Percentiles rank a stretch among this genome's conserved stretches.
phyloP scores from a whole-genome alignment of 1,140 invertebrate species.

The Varroa destructor region DNA sequence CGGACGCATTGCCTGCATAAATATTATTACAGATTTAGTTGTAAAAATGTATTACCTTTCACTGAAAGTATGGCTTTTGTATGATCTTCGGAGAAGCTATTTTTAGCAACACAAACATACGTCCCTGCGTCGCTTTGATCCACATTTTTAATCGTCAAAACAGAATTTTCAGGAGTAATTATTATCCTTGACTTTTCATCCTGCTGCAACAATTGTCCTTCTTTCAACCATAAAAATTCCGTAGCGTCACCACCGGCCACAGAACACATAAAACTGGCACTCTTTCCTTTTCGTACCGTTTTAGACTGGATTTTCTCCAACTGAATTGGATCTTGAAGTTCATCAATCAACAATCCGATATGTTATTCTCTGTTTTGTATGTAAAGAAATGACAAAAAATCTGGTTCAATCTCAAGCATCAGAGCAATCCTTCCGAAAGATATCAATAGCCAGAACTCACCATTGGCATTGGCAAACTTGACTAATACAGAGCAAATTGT shows the following conservation, averaged over 20 bases:
- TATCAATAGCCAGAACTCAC: too few relatives aligned
- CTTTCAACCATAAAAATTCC: slow-evolving; percentile 8
- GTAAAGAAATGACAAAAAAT: too few relatives aligned
- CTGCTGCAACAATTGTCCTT: slow-evolving; percentile 3
- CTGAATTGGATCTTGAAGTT: slow-evolving; percentile 13
- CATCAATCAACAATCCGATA: too few relatives aligned
- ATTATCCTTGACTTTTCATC: background rate
- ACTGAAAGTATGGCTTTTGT: background rate
- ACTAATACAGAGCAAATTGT: too few relatives aligned
- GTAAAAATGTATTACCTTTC: background rate
- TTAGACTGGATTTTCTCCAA: slow-evolving; percentile 9
- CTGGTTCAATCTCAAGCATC: too few relatives aligned
- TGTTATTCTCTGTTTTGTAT: too few relatives aligned
- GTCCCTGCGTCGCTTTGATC: slow-evolving; percentile 3
- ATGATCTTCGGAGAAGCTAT: slow-evolving; percentile 3
- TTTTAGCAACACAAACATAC: slow-evolving; percentile 9
- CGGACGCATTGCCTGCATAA: too few relatives aligned
- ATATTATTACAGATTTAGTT: too few relatives aligned
- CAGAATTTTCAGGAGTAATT: slow-evolving; percentile 4
- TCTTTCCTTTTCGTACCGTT: background rate
- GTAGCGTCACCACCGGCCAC: background rate
- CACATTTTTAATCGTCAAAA: background rate
- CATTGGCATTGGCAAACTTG: too few relatives aligned
- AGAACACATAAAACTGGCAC: background rate
- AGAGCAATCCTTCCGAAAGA: too few relatives aligned